These are phyloP conservation scores for Limosa lapponica DNA, from an alignment of 2,797 vertebrate genomes.

Conservation along the genomic window DNA sequence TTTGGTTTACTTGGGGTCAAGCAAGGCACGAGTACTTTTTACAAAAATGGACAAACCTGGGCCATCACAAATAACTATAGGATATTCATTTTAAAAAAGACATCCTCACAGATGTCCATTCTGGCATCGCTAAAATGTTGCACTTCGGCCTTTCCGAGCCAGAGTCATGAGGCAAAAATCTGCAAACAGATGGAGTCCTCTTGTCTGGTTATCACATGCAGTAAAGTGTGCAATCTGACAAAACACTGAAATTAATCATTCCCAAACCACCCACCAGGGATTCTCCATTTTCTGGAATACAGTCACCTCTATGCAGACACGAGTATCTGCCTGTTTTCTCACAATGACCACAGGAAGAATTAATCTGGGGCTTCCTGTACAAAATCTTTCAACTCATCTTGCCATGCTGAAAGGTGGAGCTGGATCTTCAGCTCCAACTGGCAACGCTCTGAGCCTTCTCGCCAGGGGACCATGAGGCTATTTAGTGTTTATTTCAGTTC, in stretches of 20 bases:
- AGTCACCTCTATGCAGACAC: background rate
- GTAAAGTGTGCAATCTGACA: constrained; percentile 19
- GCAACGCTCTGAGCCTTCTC: background rate
- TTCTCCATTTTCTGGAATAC: constrained; percentile 9
- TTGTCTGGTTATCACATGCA: background rate
- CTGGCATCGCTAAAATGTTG: constrained; percentile 34
- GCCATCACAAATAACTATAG: background rate
- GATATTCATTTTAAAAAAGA: background rate
- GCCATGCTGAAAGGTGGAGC: background rate
- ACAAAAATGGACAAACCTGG: background rate
- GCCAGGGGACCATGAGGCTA: background rate
- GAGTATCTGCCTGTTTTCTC: background rate
- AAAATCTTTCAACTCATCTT: background rate
- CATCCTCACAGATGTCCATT: constrained; percentile 57
- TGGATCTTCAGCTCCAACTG: background rate
- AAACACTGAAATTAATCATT: constrained; percentile 41
- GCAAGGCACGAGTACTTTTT: background rate
- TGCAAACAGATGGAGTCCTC: constrained; percentile 4
- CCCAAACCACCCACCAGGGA: constrained; percentile 13
- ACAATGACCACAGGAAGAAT: background rate
- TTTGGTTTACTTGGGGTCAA: background rate
- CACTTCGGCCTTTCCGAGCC: background rate
- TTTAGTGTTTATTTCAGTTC: background rate
- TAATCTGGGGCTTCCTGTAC: background rate
- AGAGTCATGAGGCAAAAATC: constrained; percentile 43